phyloP scores from a whole-genome alignment of 1,140 invertebrate species.

The Nasonia longicornis region DNA sequence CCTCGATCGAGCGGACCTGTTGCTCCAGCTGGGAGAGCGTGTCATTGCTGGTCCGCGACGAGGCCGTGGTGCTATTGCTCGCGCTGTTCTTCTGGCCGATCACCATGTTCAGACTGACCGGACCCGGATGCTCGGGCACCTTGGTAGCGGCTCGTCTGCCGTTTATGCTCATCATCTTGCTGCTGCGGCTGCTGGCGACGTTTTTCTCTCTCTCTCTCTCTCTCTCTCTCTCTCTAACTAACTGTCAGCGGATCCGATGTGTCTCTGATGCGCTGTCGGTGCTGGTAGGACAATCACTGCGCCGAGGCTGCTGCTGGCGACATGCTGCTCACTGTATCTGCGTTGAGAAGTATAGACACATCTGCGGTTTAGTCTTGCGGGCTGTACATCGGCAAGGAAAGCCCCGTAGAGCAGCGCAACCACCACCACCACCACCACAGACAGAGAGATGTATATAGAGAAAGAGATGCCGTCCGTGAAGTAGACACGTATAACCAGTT shows the following conservation, averaged over 20 bases:
- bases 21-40: slow-evolving; percentile 60
- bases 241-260: background rate
- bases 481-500: no score
- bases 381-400: background rate
- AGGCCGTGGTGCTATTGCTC: slow-evolving; percentile 5
- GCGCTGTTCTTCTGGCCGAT: slow-evolving; percentile 47
- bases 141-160: background rate
- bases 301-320: background rate
- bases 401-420: no score
- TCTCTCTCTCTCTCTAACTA: no score
- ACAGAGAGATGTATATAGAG: no score
- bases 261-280: no score
- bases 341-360: slow-evolving; percentile 6
- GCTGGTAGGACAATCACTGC: background rate
- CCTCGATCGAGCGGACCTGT: slow-evolving; percentile 63
- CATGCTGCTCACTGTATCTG: background rate
- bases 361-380: background rate
- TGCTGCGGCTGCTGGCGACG: background rate
- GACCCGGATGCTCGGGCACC: slow-evolving; percentile 20
- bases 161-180: slow-evolving; percentile 16
- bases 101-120: slow-evolving; percentile 55
- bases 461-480: no score
- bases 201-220: no score
- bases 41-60: slow-evolving; percentile 52
- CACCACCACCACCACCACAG: slow-evolving; percentile 2